Base-by-base conservation (phyloP, 2,888 invertebrate species). In the Cotesia congregata region DNA sequence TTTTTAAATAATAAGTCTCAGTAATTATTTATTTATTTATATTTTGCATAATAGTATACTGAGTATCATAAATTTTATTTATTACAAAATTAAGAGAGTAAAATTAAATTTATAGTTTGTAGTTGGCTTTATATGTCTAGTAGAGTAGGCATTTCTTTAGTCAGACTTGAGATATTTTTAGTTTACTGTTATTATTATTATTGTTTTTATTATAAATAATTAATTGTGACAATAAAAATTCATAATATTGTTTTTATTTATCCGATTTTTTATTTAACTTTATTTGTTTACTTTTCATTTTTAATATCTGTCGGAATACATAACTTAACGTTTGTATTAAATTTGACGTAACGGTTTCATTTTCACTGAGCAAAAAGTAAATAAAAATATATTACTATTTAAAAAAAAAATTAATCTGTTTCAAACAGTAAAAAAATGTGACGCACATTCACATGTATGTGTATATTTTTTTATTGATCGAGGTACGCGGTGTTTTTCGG, bases 401-500 rank as follows among this genome's bases (percentile, higher is more conserved):
- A 40, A 6, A n/a, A 6, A 5, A 72, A 40, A 72, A 40, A 72
- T 72, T 61, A 62, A 39, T 15, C 9, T 9, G 15, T 61, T 39
- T 72, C 61, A 62, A 60, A 7, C 50, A 62, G 62, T 72, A 67
- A 60, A 72, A 61, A 67, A 61, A 59, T n/a, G 72, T 76, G 72
- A 76, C 76, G 72, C 72, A 76, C 62, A 61, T 6, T 40, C 20
- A 73, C 41, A 65, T 62, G 61, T 61, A 17, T 1, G 41, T 67
- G 62, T 20, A 41, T 20, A 61, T 40, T 75, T 70, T 64, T 70
- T 70, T 80, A 82, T 82, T 79, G 82, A 82, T 82, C 80, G 76
- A 73, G 60, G 64, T 39, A 76, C 70, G 65, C 40, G 67, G 9
- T n/a, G 20, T 72, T 79, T 80, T 76, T 80, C 78, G 67, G 77